Percentiles rank a stretch among this genome's conserved stretches.
phyloP scores from a whole-genome alignment of 2,888 invertebrate genomes.

The Cremastobaeus sp. region DNA sequence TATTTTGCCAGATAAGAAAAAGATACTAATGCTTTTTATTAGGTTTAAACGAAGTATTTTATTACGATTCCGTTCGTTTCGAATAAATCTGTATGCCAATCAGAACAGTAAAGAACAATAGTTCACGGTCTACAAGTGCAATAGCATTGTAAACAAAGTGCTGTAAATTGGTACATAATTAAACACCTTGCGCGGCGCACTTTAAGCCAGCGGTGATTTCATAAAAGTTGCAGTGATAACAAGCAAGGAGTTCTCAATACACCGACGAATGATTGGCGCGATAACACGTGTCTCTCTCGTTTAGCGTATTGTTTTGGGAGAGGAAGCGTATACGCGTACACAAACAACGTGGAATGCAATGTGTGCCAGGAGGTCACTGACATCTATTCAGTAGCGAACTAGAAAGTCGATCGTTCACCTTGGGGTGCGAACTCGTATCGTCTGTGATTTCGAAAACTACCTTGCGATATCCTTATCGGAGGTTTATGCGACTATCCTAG shows the following conservation, averaged over 20 bases:
- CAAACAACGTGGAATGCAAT: slow-evolving; percentile 55
- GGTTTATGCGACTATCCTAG: slow-evolving; percentile 26
- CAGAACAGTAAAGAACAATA: too few relatives aligned
- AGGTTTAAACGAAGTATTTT: too few relatives aligned
- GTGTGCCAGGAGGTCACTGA: slow-evolving; percentile 70
- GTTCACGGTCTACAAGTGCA: too few relatives aligned
- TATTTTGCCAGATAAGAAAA: too few relatives aligned
- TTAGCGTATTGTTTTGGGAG: slow-evolving; percentile 36
- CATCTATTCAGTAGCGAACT: slow-evolving; percentile 58
- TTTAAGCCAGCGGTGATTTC: slow-evolving; percentile 2
- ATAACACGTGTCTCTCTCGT: slow-evolving; percentile 44
- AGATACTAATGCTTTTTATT: too few relatives aligned
- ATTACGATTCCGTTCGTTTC: too few relatives aligned
- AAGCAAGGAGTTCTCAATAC: slow-evolving; percentile 42
- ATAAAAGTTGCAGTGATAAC: slow-evolving; percentile 21
- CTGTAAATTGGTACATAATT: too few relatives aligned
- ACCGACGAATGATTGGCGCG: slow-evolving; percentile 17
- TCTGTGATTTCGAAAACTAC: slow-evolving; percentile 51
- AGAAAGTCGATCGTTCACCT: slow-evolving; percentile 60
- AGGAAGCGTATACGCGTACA: slow-evolving; percentile 48
- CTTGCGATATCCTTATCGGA: slow-evolving; percentile 54
- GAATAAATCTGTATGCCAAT: too few relatives aligned
- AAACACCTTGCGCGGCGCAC: too few relatives aligned
- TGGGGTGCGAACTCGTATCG: slow-evolving; percentile 52
- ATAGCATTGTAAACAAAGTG: too few relatives aligned